phyloP scores from a whole-genome alignment of 1,140 invertebrate genomes.

The Papilio xuthus region DNA sequence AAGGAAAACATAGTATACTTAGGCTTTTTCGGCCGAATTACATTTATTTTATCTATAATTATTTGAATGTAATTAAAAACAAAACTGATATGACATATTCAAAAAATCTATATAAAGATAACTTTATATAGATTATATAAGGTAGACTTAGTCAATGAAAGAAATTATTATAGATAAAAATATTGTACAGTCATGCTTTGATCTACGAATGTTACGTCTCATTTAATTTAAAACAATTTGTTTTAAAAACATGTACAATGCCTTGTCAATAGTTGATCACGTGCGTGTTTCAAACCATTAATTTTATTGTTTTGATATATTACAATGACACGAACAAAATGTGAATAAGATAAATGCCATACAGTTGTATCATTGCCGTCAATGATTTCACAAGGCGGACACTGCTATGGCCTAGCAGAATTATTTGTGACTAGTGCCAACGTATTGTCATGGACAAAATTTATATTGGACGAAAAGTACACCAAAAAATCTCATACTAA shows the following conservation, averaged over 20 bases:
- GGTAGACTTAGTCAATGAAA: not conserved
- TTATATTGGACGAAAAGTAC: too few species aligned
- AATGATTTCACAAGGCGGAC: not conserved
- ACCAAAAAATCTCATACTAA: too few species aligned
- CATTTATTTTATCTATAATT: too few species aligned
- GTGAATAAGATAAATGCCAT: not conserved
- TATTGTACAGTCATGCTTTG: not conserved
- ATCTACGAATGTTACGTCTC: not conserved
- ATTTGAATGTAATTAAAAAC: too few species aligned
- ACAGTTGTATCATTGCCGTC: not conserved
- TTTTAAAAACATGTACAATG: slow-evolving; percentile 6
- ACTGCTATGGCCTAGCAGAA: too few species aligned
- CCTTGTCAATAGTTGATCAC: not conserved
- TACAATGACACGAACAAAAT: not conserved
- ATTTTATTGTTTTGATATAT: not conserved
- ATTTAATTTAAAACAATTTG: slow-evolving; percentile 6
- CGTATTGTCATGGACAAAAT: too few species aligned
- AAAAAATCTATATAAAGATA: not conserved
- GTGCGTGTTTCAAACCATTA: not conserved
- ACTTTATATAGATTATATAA: not conserved
- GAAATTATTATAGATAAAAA: not conserved
- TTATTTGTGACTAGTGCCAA: too few species aligned
- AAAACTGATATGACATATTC: too few species aligned
- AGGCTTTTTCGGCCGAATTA: too few species aligned
- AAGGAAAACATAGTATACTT: too few species aligned